Base-by-base conservation (phyloP, 2,888 invertebrate species). In the Scaptomyza polygonia region DNA sequence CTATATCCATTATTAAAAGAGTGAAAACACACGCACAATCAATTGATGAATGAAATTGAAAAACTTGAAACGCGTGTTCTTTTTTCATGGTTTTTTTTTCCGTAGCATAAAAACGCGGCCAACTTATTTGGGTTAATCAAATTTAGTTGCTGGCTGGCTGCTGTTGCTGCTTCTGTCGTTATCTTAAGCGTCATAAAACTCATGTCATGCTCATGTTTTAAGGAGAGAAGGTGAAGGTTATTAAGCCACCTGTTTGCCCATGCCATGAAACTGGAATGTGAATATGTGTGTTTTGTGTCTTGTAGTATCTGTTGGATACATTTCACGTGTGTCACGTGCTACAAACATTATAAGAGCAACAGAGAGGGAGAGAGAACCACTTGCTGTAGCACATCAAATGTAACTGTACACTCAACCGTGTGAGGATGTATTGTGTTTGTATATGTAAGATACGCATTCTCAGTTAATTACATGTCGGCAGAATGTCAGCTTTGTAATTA, bases 91-190 rank as follows among this genome's bases (percentile, higher is more conserved):
- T 8, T 9, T 21, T 21, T 32, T 25, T 3, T 14, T 16, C n/a
- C n/a, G 3, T 34, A 47, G 51, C 51, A 62, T 56, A 18, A 53
- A 65, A 70, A 68, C 45, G 21, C 52, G 57, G 49, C 67, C 59
- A 66, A 64, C 62, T 55, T 81, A 76, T 82, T 74, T 83, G 81
- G 86, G 82, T 82, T 86, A 86, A 82, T 83, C 82, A 82, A 82
- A 86, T 84, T 86, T 86, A 52, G 77, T 59, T 61, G 69, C 43
- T 44, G 59, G 14, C 39, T 42, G 58, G 52, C 39, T 36, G 36
- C 36, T 36, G 36, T 9, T 39, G 52, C 39, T 29, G 48, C 45
- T 21, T 25, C 39, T 25, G 57, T 63, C 55, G 74, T 63, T 70
- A 55, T 67, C 57, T 54, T 52, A 18, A 48, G 58, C 76, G 66